Conservation (phyloP, 2,888 invertebrate genomes). For the Tiliacea aurago region DNA sequence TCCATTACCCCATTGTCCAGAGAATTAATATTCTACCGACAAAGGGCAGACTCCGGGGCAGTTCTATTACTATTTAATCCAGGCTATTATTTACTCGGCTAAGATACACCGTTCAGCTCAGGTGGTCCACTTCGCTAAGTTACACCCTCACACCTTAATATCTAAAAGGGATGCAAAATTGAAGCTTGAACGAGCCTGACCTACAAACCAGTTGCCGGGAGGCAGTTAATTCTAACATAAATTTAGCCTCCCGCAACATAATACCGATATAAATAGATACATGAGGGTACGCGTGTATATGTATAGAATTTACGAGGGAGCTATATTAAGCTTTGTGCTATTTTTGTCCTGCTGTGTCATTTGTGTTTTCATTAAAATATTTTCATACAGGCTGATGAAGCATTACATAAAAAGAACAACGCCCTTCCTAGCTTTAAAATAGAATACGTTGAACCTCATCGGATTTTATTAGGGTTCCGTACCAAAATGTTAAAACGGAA, state of each 20-base stretch:
- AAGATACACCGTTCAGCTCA: slow-evolving; percentile 44
- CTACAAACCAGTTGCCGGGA: slow-evolving; percentile 54
- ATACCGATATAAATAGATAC: slow-evolving; percentile 37
- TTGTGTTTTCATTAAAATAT: slow-evolving; percentile 6
- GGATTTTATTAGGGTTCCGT: background rate
- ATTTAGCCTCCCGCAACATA: slow-evolving; percentile 50
- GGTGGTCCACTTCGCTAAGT: slow-evolving; percentile 57
- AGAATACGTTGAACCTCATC: background rate
- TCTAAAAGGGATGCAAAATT: slow-evolving; percentile 61
- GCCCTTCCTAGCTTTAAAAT: background rate
- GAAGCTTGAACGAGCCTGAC: slow-evolving; percentile 54
- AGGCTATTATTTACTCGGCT: slow-evolving; percentile 58
- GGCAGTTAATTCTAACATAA: slow-evolving; percentile 64
- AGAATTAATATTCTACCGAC: slow-evolving; percentile 45
- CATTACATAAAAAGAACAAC: background rate
- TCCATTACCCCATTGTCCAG: slow-evolving; percentile 29
- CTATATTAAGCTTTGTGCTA: slow-evolving; percentile 22
- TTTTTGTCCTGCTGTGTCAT: slow-evolving; percentile 5
- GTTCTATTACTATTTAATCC: slow-evolving; percentile 62
- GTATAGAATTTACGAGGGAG: slow-evolving; percentile 13
- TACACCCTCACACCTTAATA: slow-evolving; percentile 56
- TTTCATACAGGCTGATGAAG: background rate
- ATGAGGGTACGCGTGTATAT: slow-evolving; percentile 2
- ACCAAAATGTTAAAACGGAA: too few relatives aligned
- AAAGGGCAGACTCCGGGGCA: slow-evolving; percentile 24